Evolutionary conservation across 2,113 vertebrate species (phyloP).

Genomic region (Gobiocypris rarus): DNA sequence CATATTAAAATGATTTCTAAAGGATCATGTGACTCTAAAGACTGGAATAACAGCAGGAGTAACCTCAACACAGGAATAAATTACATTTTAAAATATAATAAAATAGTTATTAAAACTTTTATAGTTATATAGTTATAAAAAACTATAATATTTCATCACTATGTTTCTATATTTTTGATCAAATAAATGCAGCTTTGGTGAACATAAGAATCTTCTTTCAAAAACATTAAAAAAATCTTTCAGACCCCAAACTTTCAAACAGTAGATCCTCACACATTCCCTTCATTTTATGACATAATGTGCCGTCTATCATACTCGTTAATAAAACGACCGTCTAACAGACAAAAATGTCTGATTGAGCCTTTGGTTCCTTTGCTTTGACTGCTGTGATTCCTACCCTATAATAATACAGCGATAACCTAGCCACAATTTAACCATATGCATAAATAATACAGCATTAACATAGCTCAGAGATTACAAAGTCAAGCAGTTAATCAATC

Average conservation of each 20-base stretch:
- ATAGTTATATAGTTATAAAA: too few relatives aligned
- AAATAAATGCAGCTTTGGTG: not conserved
- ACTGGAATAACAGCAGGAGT: not conserved
- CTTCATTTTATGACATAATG: not conserved
- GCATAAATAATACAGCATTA: conserved; percentile 68
- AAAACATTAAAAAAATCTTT: not conserved
- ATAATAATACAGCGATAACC: conserved; percentile 78
- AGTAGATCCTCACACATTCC: not conserved
- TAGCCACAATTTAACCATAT: conserved; percentile 55
- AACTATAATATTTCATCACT: not conserved
- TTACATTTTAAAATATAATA: not conserved
- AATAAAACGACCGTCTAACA: not conserved
- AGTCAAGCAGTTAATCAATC: conserved; percentile 83
- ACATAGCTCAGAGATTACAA: conserved; percentile 71
- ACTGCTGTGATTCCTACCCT: conserved; percentile 68
- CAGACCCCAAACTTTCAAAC: not conserved
- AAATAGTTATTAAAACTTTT: not conserved
- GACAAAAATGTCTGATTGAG: not conserved
- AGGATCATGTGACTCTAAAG: not conserved
- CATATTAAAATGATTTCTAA: not conserved
- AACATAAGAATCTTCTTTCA: not conserved
- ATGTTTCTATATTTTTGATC: not conserved
- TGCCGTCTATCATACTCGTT: not conserved
- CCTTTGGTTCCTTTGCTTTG: not conserved
- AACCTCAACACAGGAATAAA: not conserved